These are phyloP conservation scores for Medauroidea extradentata DNA, from an alignment of 1,140 invertebrate genomes.

Conservation along the genomic window DNA sequence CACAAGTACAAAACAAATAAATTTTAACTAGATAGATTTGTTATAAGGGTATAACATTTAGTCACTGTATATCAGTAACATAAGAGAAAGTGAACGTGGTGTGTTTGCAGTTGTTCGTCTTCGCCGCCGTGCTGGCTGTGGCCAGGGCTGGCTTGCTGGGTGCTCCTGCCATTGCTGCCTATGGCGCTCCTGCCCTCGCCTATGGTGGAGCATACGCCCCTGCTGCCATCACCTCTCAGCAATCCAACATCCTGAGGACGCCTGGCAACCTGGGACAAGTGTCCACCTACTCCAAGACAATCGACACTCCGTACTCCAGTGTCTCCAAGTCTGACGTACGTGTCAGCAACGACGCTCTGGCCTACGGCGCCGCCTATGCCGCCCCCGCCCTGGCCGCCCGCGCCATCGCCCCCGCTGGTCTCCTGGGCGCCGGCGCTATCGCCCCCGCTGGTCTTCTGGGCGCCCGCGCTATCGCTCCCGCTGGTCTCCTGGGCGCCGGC, in stretches of 20 bases:
- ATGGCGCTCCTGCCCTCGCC: constrained; percentile 16
- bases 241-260: constrained; percentile 34
- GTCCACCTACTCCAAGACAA: constrained; percentile 37
- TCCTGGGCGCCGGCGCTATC: constrained; percentile 3
- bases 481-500: no score
- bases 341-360: constrained; percentile 36
- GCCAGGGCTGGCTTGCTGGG: constrained; percentile 27
- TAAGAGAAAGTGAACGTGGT: no score
- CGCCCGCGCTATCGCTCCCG: no score
- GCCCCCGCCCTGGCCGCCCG: constrained; percentile 22
- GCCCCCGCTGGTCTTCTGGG: constrained; percentile 15
- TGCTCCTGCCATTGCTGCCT: constrained; percentile 21
- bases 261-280: constrained; percentile 37
- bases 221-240: constrained; percentile 31
- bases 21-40: no score
- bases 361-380: constrained; percentile 28
- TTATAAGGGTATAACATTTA: no score
- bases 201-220: constrained; percentile 19
- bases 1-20: no score
- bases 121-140: constrained; percentile 32
- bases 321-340: constrained; percentile 40
- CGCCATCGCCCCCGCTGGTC: constrained; percentile 22
- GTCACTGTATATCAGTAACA: no score
- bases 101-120: constrained; percentile 23
- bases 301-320: constrained; percentile 38